Evolutionary conservation across 2,113 vertebrate genomes (phyloP), one percentile per base, ranked within the genome.

Genomic region (Numenius arquata): DNA sequence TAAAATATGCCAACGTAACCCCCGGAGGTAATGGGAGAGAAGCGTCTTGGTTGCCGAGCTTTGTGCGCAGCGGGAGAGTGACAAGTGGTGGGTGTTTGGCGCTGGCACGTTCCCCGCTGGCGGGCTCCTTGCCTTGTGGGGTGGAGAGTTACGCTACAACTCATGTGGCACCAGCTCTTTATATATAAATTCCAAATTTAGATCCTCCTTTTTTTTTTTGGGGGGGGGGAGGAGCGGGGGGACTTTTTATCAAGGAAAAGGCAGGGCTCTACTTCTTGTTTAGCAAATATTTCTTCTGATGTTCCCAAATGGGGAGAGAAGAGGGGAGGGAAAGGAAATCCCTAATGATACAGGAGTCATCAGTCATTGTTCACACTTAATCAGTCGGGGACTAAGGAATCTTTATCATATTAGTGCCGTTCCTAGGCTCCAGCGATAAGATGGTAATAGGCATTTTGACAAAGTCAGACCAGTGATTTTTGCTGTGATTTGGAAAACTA

Each of bases 101-200:
- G 20, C 92, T 92, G 94, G 92, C 96, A 95, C 93, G 80, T 93
- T 96, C 94, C 56, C 72, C 14, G 11, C 89, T 96, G 96, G 95
- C 89, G 74, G 72, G 45, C 50, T 96, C 86, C 63, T 65, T 56
- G 89, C 90, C 78, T 88, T 1, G 63, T 18, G 14, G 62, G 85
- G 66, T 43, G 75, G 30, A 40, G 78, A 93, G 58, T 29, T 77
- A 16, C 1, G 1, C 7, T 40, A 43, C 8, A 3, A 50, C 85
- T 84, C 65, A 1, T 75, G 77, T 76, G 86, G 68, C 91, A 94
- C 52, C 70, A 52, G 70, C 74, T 72, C 43, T 61, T 85, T 8
- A 15, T 18, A 34, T 4, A 9, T 5, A 56, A 65, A 73, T 68
- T 70, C 71, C 53, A 90, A 70, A 93, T 92, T 76, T 62, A 76